Conservation (phyloP, 2,797 vertebrate species). For the Remorina albescens region DNA sequence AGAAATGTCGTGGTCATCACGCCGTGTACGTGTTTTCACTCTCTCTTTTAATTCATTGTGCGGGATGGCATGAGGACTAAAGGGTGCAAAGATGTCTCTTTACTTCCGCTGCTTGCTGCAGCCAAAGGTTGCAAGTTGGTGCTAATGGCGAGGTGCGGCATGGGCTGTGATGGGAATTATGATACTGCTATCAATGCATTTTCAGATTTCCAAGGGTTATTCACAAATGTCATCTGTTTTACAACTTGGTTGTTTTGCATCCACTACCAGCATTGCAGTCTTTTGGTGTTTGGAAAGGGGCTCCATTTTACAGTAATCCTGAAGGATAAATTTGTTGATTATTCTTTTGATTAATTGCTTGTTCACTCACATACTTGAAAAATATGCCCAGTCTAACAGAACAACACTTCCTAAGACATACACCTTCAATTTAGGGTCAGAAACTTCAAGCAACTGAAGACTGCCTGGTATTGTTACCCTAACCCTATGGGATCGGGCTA, state of each 20-base stretch:
- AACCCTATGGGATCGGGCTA: too few relatives aligned
- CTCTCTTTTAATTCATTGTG: constrained; percentile 19
- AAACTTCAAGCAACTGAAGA: too few relatives aligned
- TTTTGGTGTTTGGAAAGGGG: background rate
- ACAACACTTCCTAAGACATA: background rate
- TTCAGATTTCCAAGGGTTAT: background rate
- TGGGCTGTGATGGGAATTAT: constrained; percentile 1
- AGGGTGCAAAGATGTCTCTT: constrained; percentile 36
- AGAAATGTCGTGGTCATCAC: background rate
- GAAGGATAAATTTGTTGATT: background rate
- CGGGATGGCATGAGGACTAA: constrained; percentile 5
- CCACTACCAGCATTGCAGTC: background rate
- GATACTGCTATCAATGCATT: too few relatives aligned
- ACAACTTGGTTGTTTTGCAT: background rate
- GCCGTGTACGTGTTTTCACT: background rate
- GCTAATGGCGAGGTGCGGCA: background rate
- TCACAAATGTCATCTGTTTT: background rate
- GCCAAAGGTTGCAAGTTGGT: constrained; percentile 9
- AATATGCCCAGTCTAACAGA: background rate
- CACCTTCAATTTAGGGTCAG: background rate
- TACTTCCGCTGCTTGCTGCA: constrained; percentile 40
- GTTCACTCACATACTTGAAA: background rate
- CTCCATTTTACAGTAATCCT: background rate
- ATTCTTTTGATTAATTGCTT: background rate
- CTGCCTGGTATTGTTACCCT: too few relatives aligned